Base-by-base conservation (phyloP, 2,797 vertebrate species). In the Anguilla anguilla region DNA sequence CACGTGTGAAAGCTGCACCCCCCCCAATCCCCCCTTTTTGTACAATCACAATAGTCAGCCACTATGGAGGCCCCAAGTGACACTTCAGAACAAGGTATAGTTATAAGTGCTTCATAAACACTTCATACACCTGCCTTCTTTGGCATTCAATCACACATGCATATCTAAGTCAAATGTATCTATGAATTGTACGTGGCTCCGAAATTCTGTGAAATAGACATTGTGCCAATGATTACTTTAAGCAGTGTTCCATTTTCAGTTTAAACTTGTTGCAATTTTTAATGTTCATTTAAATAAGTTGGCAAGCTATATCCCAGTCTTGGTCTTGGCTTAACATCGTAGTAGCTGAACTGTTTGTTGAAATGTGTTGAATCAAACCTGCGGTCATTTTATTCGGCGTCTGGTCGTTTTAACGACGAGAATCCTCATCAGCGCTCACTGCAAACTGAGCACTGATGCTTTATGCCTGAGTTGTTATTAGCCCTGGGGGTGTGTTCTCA, bases 401-500 rank as follows among this genome's bases (percentile, higher is more conserved):
- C 46, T 46, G 43, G 22, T 49, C 22, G 46, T 46, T 51, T 9
- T 82, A 25, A 49, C 3, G 7, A 22, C 7, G 1, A 10, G 22
- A 51, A 11, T 51, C 43, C 6, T 82, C 79, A n/a, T 82, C 22
- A 10, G 6, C 74, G 4, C 4, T 39, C 31, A 0, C 35, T 43
- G 74, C 28, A 53, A 53, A 83, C 51, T 1, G 55, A 10, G 25
- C 53, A 15, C 28, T 84, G 55, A 19, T 31, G 51, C 5, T 17
- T 3, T 35, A 11, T 51, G 79, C 46, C 46, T 31, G 46, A 11
- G 6, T 59, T 84, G 83, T 84, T 35, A 31, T 84, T 11, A 17
- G 31, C n/a, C 83, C 83, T 84, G 51, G 51, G 51, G 83, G 55
- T 84, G 83, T 51, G 79, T 84, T 84, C 55, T 84, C 83, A 51